Percentiles rank a stretch among this genome's conserved stretches.
Conservation (phyloP, 2,113 vertebrate species). For the Henicopernis longicauda region DNA sequence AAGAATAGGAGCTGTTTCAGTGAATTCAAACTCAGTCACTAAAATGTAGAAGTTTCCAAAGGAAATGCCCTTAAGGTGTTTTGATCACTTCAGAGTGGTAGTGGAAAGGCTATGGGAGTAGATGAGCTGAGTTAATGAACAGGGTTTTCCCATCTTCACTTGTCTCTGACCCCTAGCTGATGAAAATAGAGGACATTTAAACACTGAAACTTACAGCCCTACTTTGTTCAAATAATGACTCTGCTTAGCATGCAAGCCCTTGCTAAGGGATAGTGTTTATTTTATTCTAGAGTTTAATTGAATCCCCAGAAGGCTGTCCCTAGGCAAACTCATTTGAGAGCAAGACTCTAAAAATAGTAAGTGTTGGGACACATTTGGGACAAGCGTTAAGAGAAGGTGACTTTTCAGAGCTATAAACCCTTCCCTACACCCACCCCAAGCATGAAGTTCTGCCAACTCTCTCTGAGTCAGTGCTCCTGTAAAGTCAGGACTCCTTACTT, state of each 20-base stretch:
- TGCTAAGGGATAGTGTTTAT: background rate
- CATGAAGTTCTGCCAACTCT: background rate
- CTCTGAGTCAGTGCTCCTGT: background rate
- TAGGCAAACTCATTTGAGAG: constrained; percentile 4
- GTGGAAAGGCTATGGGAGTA: background rate
- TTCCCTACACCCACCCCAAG: background rate
- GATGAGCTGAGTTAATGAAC: background rate
- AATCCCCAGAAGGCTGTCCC: constrained; percentile 23
- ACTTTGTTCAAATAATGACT: background rate
- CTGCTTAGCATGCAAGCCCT: constrained; percentile 25
- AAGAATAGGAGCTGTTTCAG: background rate
- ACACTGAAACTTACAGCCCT: background rate
- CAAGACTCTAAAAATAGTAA: background rate
- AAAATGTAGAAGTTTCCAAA: background rate
- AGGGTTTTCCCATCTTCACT: background rate
- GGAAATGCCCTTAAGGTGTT: background rate
- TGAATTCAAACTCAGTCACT: background rate
- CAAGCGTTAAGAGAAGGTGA: background rate
- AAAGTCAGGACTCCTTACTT: background rate
- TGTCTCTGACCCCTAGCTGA: background rate
- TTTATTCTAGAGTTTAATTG: constrained; percentile 34
- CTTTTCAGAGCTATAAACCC: background rate
- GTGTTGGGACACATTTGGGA: background rate
- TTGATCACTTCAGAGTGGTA: background rate
- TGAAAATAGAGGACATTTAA: constrained; percentile 12